phyloP scores from a whole-genome alignment of 92 coral and sea anemone species.

The Pocillopora grandis region DNA sequence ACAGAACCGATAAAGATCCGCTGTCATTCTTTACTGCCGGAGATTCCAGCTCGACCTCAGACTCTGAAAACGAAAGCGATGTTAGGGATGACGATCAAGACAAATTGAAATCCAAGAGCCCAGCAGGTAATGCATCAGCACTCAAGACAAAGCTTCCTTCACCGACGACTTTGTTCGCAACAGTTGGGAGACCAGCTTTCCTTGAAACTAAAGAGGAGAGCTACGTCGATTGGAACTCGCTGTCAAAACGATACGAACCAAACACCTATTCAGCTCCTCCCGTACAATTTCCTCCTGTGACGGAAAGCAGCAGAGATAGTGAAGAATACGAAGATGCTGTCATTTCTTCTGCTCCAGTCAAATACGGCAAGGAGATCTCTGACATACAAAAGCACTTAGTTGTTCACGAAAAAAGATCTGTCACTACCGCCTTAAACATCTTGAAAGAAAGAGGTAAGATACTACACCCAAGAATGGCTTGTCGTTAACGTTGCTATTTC shows the following conservation, averaged over 20 bases:
- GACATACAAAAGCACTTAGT: conserved; percentile 91
- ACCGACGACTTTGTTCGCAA: conserved; percentile 90
- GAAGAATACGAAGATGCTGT: conserved; percentile 87
- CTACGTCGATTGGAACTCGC: conserved; percentile 81
- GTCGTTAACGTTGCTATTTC: no score
- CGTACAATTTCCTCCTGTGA: conserved; percentile 61
- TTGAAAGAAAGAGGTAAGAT: conserved; percentile 44
- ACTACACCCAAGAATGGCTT: neutral
- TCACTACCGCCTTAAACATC: conserved; percentile 50
- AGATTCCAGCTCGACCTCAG: conserved; percentile 82
- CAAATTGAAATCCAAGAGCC: conserved; percentile 15
- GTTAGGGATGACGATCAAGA: conserved; percentile 15
- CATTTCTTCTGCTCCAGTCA: conserved; percentile 80
- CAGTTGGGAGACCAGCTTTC: conserved; percentile 91
- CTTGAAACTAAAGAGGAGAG: conserved; percentile 70
- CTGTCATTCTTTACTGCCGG: conserved; percentile 88
- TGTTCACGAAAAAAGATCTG: conserved; percentile 83
- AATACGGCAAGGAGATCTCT: conserved; percentile 84
- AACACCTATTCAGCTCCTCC: conserved; percentile 79
- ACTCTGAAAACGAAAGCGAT: conserved; percentile 79
- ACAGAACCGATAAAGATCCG: conserved; percentile 56
- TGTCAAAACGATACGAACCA: conserved; percentile 91
- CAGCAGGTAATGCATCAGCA: conserved; percentile 7
- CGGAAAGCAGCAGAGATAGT: conserved; percentile 60
- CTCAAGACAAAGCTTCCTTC: conserved; percentile 82